phyloP scores from a whole-genome alignment of 2,888 invertebrate genomes.

The Idaea biselata region DNA sequence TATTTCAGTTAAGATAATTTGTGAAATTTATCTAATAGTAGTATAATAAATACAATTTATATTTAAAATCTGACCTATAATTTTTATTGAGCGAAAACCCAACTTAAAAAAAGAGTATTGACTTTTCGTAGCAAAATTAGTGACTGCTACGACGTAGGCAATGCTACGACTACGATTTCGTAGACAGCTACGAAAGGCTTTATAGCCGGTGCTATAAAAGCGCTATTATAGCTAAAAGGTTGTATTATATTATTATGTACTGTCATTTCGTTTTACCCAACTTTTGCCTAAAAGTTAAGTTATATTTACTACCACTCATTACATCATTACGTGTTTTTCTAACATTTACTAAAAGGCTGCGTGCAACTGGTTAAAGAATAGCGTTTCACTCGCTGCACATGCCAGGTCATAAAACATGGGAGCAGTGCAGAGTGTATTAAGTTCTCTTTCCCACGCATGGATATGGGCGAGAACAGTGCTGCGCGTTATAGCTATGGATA shows the following conservation, averaged over 20 bases:
- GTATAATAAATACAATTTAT: neutral
- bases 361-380: too few species aligned
- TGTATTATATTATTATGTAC: neutral
- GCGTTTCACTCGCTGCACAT: too few species aligned
- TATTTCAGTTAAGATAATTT: neutral
- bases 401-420: too few species aligned
- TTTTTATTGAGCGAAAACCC: neutral
- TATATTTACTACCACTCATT: neutral
- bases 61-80: neutral
- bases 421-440: too few species aligned
- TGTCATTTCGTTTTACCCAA: neutral
- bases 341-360: too few species aligned
- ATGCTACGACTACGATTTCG: neutral
- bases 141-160: neutral
- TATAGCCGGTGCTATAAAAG: neutral
- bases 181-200: slow-evolving; percentile 1
- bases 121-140: neutral
- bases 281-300: neutral
- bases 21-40: neutral
- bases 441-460: too few species aligned
- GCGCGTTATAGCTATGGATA: too few species aligned
- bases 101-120: neutral
- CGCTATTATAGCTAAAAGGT: neutral
- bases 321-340: too few species aligned
- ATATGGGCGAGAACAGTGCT: too few species aligned